Evolutionary conservation across 2,113 vertebrate genomes (phyloP), one percentile per base, ranked within the genome.

Genomic region (Ctenomys sociabilis): DNA sequence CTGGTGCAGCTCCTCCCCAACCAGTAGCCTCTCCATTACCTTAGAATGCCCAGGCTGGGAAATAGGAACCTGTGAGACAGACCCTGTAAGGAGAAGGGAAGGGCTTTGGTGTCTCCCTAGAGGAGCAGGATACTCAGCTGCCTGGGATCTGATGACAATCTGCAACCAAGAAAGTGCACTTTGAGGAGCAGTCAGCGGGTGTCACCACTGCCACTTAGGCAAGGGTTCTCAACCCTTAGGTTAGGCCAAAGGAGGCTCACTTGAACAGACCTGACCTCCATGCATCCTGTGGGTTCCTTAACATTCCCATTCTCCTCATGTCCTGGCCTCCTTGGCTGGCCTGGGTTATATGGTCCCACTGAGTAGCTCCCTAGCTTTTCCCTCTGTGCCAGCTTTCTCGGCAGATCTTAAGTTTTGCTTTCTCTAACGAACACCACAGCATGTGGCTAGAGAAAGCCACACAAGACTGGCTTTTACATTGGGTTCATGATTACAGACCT

Each of bases 151-250:
- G 35, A 30, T 10, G 8, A 40, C 40, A 70, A 45, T 11, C 45
- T 22, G 6, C 7, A 57, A 17, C 86, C 7, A 11, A 77, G 63
- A 88, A 64, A 57, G 5, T 78, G 86, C 66, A 94, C 89, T 95
- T 90, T 8, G 32, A 75, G 54, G 57, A 94, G 19, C 43, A n/a
- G 94, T 86, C 97, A 91, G 95, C 93, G 89, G 94, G 89, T 96
- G 96, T 97, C 97, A 89, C 82, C 86, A 1, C 77, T 87, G 93
- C 80, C 78, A 81, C 92, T 90, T 52, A 70, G 59, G 81, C 75
- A 22, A 75, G 64, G 26, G 61, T 30, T 57, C 40, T 87, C 16
- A 0, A 57, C 14, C 26, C 16, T 88, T 57, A 17, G n/a, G 63
- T 92, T 26, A 61, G 0, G 3, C 24, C 1, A 9, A 40, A 45